Base-by-base conservation (phyloP, 2,797 vertebrate species). In the Podarcis siculus region DNA sequence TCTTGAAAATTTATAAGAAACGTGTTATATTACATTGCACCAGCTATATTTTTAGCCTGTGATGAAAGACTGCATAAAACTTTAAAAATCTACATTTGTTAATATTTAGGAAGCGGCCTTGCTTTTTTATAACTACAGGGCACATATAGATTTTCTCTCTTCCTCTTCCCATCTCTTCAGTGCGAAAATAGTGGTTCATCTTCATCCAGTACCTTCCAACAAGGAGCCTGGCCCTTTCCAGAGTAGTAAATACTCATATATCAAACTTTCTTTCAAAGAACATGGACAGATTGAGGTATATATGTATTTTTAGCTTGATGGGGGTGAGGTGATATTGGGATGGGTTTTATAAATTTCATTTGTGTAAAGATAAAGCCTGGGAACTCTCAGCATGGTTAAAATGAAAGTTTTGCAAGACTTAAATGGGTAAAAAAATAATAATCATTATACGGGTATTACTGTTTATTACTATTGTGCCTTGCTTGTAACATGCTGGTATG, bases 251-350 rank as follows among this genome's bases (percentile, higher is more conserved):
- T 99, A 97, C 89, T 97, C 98, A 78, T 98, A 97, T 78, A 97
- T 99, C 95, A 99, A 99, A 91, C 96, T 99, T 90, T 99, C 99
- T 84, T 99, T 99, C 96, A 99, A 98, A 96, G 98, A 99, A 89
- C 99, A 99, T 89, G 99, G 99, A 5, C 98, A 99, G 96, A 99
- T 99, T 89, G 98, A 99, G 97, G 99, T 99, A 94, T 92, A 92
- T 90, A 73, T 88, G 64, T 32, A 3, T 88, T 55, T 32, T 79
- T 55, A 42, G 27, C 10, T 25, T 67, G 45, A 37, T 67, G 25
- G 25, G 8, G 25, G 8, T 30, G 58, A 8, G 7, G 30, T 37
- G 39, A 49, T 6, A 39, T 81, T 89, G 82, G 55, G 61, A 55
- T n/a, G 0, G 61, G 2, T 13, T 90, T 91, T 89, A 1, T 82